phyloP scores from a whole-genome alignment of 2,888 invertebrate genomes.

The Syritta pipiens region DNA sequence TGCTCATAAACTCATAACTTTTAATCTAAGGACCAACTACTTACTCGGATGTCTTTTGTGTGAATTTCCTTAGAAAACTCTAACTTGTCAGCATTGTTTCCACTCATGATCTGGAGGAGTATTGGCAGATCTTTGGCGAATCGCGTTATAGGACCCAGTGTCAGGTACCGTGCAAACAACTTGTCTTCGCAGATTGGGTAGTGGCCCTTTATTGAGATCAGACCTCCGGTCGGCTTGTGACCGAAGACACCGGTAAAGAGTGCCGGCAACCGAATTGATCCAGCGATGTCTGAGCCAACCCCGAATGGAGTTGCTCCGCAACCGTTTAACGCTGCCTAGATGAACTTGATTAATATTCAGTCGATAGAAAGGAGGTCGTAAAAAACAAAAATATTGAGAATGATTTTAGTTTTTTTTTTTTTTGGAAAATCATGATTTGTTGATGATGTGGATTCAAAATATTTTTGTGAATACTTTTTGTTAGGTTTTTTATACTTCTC shows the following conservation, averaged over 20 bases:
- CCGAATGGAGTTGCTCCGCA: slow-evolving; percentile 88
- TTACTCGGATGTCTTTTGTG: slow-evolving; percentile 79
- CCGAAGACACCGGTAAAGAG: slow-evolving; percentile 93
- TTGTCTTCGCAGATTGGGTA: slow-evolving; percentile 81
- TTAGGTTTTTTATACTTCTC: slow-evolving; percentile 82
- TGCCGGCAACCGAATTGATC: slow-evolving; percentile 92
- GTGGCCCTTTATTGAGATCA: slow-evolving; percentile 82
- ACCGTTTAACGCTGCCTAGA: slow-evolving; percentile 85
- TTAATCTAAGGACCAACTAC: not conserved
- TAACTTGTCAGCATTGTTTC: slow-evolving; percentile 78
- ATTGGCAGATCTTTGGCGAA: slow-evolving; percentile 87
- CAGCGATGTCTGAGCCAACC: slow-evolving; percentile 91
- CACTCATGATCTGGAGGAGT: slow-evolving; percentile 83
- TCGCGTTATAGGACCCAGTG: slow-evolving; percentile 88
- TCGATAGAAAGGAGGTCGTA: not conserved
- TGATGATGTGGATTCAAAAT: slow-evolving; percentile 7
- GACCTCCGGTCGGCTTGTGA: slow-evolving; percentile 89
- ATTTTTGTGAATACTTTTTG: slow-evolving; percentile 41
- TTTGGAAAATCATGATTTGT: not conserved
- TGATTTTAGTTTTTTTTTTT: not conserved
- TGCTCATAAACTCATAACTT: not conserved
- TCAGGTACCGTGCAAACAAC: slow-evolving; percentile 80
- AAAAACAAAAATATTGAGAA: slow-evolving; percentile 44
- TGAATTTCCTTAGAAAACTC: slow-evolving; percentile 81
- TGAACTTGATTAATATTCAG: not conserved